phyloP scores from a whole-genome alignment of 1,140 invertebrate species.

The Drosophila ogumai region DNA sequence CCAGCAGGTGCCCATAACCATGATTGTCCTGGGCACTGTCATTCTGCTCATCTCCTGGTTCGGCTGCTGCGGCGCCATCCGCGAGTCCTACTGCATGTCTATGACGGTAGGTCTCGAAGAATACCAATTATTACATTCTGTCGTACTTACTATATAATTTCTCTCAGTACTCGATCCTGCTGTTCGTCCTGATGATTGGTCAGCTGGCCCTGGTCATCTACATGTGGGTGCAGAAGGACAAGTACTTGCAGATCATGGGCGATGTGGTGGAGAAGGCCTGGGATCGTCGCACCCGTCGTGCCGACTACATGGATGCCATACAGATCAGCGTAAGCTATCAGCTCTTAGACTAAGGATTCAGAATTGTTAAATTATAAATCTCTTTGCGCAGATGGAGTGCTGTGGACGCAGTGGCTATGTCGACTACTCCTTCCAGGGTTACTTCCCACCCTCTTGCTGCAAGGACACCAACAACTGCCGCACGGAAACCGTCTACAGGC shows the following conservation, averaged over 20 bases:
- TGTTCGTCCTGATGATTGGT: slow-evolving; percentile 88
- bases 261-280: slow-evolving; percentile 85
- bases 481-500: slow-evolving; percentile 79
- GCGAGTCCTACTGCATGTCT: slow-evolving; percentile 93
- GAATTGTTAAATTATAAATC: background rate
- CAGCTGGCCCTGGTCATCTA: slow-evolving; percentile 88
- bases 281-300: slow-evolving; percentile 43
- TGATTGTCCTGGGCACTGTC: slow-evolving; percentile 90
- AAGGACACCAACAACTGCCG: slow-evolving; percentile 84
- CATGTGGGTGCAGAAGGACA: slow-evolving; percentile 86
- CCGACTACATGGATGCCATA: slow-evolving; percentile 85
- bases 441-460: slow-evolving; percentile 85
- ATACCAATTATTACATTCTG: too few species aligned
- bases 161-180: slow-evolving; percentile 88
- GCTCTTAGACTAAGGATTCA: too few species aligned
- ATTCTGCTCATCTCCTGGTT: slow-evolving; percentile 93
- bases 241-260: slow-evolving; percentile 85
- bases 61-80: slow-evolving; percentile 93
- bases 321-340: slow-evolving; percentile 85
- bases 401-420: slow-evolving; percentile 86
- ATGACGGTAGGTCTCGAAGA: slow-evolving; percentile 88
- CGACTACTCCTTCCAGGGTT: slow-evolving; percentile 85
- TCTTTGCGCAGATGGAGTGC: slow-evolving; percentile 87
- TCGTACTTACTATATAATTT: slow-evolving; percentile 11
- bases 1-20: slow-evolving; percentile 87